Evolutionary conservation across 1,140 invertebrate genomes (phyloP).

Genomic region (Drosophila punjabiensis): DNA sequence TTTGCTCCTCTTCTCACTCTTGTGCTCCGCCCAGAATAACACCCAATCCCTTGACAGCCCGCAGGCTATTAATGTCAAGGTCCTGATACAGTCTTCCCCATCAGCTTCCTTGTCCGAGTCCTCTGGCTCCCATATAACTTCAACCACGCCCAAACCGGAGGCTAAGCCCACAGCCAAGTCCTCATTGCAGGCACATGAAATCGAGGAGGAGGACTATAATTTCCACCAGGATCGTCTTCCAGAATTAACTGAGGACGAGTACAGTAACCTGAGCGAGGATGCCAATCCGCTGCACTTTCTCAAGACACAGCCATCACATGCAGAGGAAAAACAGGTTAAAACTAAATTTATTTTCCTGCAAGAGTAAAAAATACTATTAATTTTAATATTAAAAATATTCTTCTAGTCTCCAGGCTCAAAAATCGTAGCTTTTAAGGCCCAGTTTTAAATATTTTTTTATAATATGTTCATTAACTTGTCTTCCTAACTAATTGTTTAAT

Average conservation of each 20-base stretch:
- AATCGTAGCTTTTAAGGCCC: no score
- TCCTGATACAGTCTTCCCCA: slow-evolving; percentile 7
- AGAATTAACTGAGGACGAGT: slow-evolving; percentile 52
- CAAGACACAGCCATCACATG: slow-evolving; percentile 32
- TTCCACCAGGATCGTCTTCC: slow-evolving; percentile 62
- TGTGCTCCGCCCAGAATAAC: slow-evolving; percentile 27
- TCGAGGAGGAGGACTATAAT: slow-evolving; percentile 57
- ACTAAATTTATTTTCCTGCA: neutral
- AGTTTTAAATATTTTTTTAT: neutral
- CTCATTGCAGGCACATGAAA: slow-evolving; percentile 2
- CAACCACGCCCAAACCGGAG: slow-evolving; percentile 24
- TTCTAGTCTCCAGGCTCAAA: no score
- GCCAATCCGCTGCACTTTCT: slow-evolving; percentile 71
- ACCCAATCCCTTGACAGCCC: neutral
- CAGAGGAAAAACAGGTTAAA: slow-evolving; percentile 1
- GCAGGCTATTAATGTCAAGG: slow-evolving; percentile 20
- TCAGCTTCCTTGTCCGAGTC: neutral
- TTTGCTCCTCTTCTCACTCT: slow-evolving; percentile 22
- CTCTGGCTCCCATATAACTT: neutral
- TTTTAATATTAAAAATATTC: neutral
- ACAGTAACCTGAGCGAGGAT: slow-evolving; percentile 54
- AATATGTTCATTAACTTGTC: neutral
- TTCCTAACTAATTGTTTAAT: neutral
- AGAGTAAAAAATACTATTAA: neutral
- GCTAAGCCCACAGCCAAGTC: slow-evolving; percentile 27